Percentiles rank a stretch among this genome's conserved stretches.
These are phyloP conservation scores for Drosophila insularis DNA, from an alignment of 1,140 invertebrate species.

Conservation along the genomic window DNA sequence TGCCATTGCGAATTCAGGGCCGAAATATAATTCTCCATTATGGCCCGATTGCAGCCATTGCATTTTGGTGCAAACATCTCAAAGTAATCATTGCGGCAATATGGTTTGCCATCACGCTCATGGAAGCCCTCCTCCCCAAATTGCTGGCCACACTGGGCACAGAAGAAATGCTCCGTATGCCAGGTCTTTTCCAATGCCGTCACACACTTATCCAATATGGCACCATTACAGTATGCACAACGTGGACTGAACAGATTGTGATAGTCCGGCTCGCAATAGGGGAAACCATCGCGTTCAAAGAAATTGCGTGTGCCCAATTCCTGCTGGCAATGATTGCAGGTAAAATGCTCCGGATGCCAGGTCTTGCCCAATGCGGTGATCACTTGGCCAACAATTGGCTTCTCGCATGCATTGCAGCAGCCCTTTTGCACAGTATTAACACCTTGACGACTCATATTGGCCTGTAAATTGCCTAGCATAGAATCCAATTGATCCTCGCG, in stretches of 20 bases:
- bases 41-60: slow-evolving; percentile 97
- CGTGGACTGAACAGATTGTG: slow-evolving; percentile 98
- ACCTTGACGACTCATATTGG: slow-evolving; percentile 98
- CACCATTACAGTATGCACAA: slow-evolving; percentile 99
- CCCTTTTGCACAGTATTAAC: slow-evolving; percentile 98
- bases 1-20: slow-evolving; percentile 99
- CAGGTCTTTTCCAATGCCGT: slow-evolving; percentile 99
- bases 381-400: slow-evolving; percentile 98
- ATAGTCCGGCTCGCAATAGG: slow-evolving; percentile 99
- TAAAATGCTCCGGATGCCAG: slow-evolving; percentile 99
- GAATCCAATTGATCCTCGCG: slow-evolving; percentile 90
- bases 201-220: slow-evolving; percentile 99
- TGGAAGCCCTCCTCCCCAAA: slow-evolving; percentile 99
- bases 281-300: slow-evolving; percentile 97
- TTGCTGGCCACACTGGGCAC: slow-evolving; percentile 97
- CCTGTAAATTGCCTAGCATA: slow-evolving; percentile 90
- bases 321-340: slow-evolving; percentile 97
- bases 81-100: slow-evolving; percentile 97
- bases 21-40: slow-evolving; percentile 99
- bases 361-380: slow-evolving; percentile 97
- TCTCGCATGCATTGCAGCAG: slow-evolving; percentile 98
- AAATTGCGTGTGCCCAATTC: slow-evolving; percentile 99
- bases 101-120: slow-evolving; percentile 96
- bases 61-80: slow-evolving; percentile 99
- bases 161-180: slow-evolving; percentile 99